Base-by-base conservation (phyloP, 2,888 invertebrate genomes). In the Folsomia manolachei region DNA sequence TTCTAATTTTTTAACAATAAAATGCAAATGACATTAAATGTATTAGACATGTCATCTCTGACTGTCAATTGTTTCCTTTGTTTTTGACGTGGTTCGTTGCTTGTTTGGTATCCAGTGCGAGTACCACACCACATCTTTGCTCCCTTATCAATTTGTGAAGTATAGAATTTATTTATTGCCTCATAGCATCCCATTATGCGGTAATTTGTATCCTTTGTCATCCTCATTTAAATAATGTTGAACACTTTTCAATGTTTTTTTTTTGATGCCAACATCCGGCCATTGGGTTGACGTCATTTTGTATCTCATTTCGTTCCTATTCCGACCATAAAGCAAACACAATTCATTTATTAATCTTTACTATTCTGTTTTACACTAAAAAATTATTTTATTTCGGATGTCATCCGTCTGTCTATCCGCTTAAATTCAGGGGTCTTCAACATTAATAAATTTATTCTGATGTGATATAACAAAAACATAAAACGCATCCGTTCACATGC, bases 261-360 rank as follows among this genome's bases (percentile, higher is more conserved):
- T n/a, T 66, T 66, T 66, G 65, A 66, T 66, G 23, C 27, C 65
- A 21, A 51, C 65, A 66, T 66, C 65, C 65, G 65, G 65, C 52
- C 19, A 24, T 52, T 66, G 21, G 51, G 51, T 19, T 66, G 19
- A 7, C 39, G 21, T 27, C 65, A 51, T 7, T 27, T 64, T 39
- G 39, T 14, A 39, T 56, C 19, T 56, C 56, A 56, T 56, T 56
- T 56, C n/a, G 56, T 66, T 39, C 21, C 52, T 52, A 23, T 66
- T 51, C 25, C 4, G 18, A 66, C 1, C 24, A 39, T 27, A 56
- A 56, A 56, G 19, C 56, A 66, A 39, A 27, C 39, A 66, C 65
- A 66, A 66, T 66, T 24, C 14, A 27, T 39, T 66, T 66, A 21
- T 66, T 66, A 66, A 66, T 66, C 19, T 51, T 66, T 66, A 27